Evolutionary conservation across 1,140 invertebrate genomes (phyloP).

Genomic region (Apis dorsata): DNA sequence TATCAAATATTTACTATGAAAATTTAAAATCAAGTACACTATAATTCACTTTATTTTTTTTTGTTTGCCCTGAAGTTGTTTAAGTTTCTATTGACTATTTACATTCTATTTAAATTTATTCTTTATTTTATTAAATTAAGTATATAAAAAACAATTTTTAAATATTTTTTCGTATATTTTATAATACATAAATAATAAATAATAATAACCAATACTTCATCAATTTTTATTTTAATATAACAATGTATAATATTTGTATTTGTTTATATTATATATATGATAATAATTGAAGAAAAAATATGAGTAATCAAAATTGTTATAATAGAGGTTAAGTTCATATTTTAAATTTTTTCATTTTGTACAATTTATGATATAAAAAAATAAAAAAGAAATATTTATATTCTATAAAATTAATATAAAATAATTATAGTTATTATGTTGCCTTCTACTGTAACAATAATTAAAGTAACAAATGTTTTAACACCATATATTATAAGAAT

Average conservation of each 20-base stretch:
- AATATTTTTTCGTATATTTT: not conserved
- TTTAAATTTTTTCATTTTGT: not conserved
- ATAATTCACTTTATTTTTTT: not conserved
- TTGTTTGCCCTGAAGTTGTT: not conserved
- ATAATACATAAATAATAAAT: too few species aligned
- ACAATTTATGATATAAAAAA: not conserved
- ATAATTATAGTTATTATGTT: slow-evolving; percentile 25
- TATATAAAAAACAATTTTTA: not conserved
- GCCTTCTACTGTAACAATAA: slow-evolving; percentile 55
- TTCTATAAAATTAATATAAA: not conserved
- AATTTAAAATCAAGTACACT: not conserved
- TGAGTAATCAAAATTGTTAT: not conserved
- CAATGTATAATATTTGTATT: not conserved
- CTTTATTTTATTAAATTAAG: not conserved
- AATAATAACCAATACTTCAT: not conserved
- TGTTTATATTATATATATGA: not conserved
- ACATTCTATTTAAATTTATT: not conserved
- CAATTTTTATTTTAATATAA: not conserved
- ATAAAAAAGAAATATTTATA: not conserved
- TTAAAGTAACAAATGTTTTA: slow-evolving; percentile 68
- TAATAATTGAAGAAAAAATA: not conserved
- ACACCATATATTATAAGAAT: slow-evolving; percentile 67
- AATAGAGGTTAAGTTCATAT: not conserved
- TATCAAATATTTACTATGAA: not conserved
- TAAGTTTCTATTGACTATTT: not conserved